Conservation (phyloP, 2,797 vertebrate species). For the Pteropus rufus region DNA sequence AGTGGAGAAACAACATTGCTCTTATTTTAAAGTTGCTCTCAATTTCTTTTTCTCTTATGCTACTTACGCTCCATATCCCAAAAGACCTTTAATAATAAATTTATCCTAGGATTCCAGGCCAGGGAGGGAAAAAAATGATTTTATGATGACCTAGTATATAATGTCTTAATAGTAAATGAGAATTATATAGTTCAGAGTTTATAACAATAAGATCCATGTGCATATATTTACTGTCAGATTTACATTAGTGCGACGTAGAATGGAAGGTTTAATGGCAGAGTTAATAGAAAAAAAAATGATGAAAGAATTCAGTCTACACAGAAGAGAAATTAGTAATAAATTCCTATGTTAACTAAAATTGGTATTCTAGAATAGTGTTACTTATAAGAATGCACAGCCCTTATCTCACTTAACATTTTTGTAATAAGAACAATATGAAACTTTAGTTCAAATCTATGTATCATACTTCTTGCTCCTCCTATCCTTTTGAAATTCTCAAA, state of each 20-base stretch:
- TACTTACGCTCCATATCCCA: background rate
- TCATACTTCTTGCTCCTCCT: background rate
- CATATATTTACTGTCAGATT: background rate
- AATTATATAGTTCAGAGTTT: slow-evolving; percentile 4
- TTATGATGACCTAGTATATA: background rate
- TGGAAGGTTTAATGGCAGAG: background rate
- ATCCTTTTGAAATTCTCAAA: background rate
- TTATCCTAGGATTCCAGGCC: background rate
- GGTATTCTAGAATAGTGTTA: background rate
- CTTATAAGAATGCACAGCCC: background rate
- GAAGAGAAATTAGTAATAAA: background rate
- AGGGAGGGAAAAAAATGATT: background rate
- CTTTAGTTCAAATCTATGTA: background rate
- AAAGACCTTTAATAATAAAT: background rate
- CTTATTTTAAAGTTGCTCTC: background rate
- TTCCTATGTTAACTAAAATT: background rate
- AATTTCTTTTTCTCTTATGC: background rate
- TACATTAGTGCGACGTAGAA: background rate
- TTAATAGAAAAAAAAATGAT: background rate
- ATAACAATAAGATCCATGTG: background rate
- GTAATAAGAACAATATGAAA: background rate
- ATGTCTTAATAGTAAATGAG: background rate
- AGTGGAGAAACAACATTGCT: background rate
- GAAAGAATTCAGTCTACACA: background rate
- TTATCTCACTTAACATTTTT: background rate